Percentiles rank a stretch among this genome's conserved stretches.
Evolutionary conservation across 2,797 vertebrate genomes (phyloP).

Genomic region (Sebastiscus albofasciatus): DNA sequence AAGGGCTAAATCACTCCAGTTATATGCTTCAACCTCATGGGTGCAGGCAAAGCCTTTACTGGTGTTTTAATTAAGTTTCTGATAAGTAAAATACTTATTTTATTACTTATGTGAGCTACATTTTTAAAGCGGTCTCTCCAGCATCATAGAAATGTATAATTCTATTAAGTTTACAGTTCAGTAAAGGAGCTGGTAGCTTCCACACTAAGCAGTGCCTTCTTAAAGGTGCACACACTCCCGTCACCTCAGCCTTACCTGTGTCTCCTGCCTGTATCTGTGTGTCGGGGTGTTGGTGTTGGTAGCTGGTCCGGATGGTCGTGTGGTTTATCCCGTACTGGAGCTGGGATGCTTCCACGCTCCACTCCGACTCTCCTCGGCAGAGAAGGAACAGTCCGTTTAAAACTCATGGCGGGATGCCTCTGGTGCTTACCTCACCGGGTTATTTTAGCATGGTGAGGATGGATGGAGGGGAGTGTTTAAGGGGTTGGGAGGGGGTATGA

Average conservation of each 20-base stretch:
- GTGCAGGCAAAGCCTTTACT: background rate
- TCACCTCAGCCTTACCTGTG: slow-evolving; percentile 59
- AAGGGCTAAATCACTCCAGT: background rate
- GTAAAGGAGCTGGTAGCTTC: background rate
- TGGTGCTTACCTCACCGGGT: slow-evolving; percentile 78
- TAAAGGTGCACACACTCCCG: background rate
- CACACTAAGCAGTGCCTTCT: background rate
- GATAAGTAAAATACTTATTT: background rate
- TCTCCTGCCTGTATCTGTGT: slow-evolving; percentile 11
- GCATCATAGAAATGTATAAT: background rate
- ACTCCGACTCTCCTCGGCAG: slow-evolving; percentile 51
- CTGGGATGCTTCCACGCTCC: slow-evolving; percentile 52
- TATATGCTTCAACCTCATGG: background rate
- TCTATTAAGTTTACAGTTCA: background rate
- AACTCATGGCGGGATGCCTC: slow-evolving; percentile 65
- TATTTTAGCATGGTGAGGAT: slow-evolving; percentile 80
- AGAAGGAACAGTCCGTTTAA: slow-evolving; percentile 62
- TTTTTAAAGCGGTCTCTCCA: background rate
- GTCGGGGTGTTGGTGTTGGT: background rate
- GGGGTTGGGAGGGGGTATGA: slow-evolving; percentile 24
- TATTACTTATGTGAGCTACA: background rate
- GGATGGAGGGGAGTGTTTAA: slow-evolving; percentile 49
- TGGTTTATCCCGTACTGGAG: slow-evolving; percentile 32
- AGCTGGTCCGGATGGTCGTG: slow-evolving; percentile 19
- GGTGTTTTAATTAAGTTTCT: background rate